A percentile compares a stretch with the other conserved stretches of the same genome.
Evolutionary conservation across 2,888 invertebrate genomes (phyloP).

Genomic region (Pharmacophagus antenor): DNA sequence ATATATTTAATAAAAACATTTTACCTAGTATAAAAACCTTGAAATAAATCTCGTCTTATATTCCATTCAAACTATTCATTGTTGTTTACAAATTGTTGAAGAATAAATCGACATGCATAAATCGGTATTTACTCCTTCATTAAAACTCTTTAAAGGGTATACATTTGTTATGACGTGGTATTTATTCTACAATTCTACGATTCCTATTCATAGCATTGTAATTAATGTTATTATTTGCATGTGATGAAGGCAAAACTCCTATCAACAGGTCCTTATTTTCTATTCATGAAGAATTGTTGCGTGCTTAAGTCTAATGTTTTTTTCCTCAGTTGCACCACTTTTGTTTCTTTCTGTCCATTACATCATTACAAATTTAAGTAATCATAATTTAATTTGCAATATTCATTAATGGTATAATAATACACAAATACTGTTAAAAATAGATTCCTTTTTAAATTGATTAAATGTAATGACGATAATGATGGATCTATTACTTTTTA

Average conservation of each 20-base stretch:
- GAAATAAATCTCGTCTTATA: neutral
- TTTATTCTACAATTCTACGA: constrained; percentile 9
- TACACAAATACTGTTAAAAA: neutral
- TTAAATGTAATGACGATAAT: neutral
- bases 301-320: constrained; percentile 35
- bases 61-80: neutral
- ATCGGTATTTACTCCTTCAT: neutral
- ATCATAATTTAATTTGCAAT: too few relatives aligned
- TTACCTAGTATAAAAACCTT: too few relatives aligned
- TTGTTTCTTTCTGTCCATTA: constrained; percentile 34
- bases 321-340: constrained; percentile 37
- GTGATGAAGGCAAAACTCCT: constrained; percentile 37
- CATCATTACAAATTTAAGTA: neutral
- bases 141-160: constrained; percentile 13
- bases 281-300: constrained; percentile 44
- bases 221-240: constrained; percentile 41
- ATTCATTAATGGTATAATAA: neutral
- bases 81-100: neutral
- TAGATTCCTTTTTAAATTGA: neutral
- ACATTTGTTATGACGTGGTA: neutral
- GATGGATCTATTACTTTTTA: neutral
- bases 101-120: neutral
- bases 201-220: constrained; percentile 26
- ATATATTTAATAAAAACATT: too few relatives aligned
- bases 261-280: constrained; percentile 43